Evolutionary conservation across 2,113 vertebrate genomes (phyloP), one percentile per base, ranked within the genome.

Genomic region (Petrocephalus zakoni): DNA sequence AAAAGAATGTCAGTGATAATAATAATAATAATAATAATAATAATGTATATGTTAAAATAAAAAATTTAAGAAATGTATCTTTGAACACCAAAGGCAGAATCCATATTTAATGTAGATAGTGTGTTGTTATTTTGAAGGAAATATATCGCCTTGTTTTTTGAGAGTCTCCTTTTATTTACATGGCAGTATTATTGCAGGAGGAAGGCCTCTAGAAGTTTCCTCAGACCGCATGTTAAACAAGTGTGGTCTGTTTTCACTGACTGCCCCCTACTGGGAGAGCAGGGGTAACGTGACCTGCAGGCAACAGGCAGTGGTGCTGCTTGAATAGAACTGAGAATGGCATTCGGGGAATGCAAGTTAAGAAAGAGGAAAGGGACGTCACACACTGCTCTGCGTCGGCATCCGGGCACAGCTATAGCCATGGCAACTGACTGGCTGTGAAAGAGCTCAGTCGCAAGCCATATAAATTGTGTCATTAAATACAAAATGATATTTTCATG

Each of bases 181-280:
- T n/a, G 34, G 37, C 22, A n/a, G 10, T n/a, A 83, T 21, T 13
- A 46, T 49, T 46, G 81, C 81, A n/a, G 9, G 6, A 53, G 47
- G 13, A 88, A 78, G 17, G 13, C 49, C 58, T 68, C 86, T 87
- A 46, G 64, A 53, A 53, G 25, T 42, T 78, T 88, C 68, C 68
- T 88, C 47, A 19, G 49, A 21, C 47, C 34, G 22, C 49, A 9
- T 5, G 49, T 49, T 29, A 87, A 21, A 64, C 55, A 42, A 19
- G n/a, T n/a, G 1, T 21, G 21, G 34, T 87, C 29, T 46, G 55
- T 87, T 87, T 87, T 87, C 68, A 51, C 17, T 88, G 87, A 88
- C 87, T 78, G 87, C 87, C 87, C 87, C 68, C 87, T 88, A 46
- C 64, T 88, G 87, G 87, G 25, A 34, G n/a, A 78, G 87, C 47